A percentile compares a stretch with the other conserved stretches of the same genome.
phyloP scores from a whole-genome alignment of 1,140 invertebrate species.

The Dendroctonus valens region DNA sequence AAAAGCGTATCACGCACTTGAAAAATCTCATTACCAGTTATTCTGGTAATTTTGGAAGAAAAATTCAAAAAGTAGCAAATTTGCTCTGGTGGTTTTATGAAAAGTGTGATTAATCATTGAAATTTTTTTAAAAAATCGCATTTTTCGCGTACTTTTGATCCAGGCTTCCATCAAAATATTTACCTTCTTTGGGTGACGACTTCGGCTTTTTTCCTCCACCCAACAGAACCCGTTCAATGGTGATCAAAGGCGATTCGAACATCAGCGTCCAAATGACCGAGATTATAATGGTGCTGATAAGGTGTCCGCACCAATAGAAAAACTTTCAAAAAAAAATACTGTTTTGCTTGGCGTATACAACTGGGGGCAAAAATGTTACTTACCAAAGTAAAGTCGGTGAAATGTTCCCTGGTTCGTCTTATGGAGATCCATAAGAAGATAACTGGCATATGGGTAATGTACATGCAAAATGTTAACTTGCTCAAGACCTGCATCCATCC shows the following conservation, averaged over 20 bases:
- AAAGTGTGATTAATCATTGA: no score
- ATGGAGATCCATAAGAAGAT: conserved; percentile 13
- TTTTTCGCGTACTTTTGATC: no score
- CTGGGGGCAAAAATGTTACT: background rate
- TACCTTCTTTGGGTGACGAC: no score
- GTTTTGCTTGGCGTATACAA: background rate
- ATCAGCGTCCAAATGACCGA: conserved; percentile 27
- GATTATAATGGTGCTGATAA: conserved; percentile 21
- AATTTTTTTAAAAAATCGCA: no score
- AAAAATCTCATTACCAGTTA: no score
- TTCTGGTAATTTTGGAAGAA: no score
- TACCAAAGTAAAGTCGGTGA: conserved; percentile 30
- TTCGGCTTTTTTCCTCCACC: background rate
- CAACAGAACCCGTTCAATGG: conserved; percentile 20
- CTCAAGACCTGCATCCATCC: conserved; percentile 38
- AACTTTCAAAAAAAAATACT: background rate
- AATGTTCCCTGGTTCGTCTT: conserved; percentile 20
- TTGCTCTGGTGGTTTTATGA: no score
- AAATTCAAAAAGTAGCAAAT: no score
- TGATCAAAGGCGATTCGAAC: conserved; percentile 37
- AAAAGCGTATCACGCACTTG: no score
- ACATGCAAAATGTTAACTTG: conserved; percentile 41
- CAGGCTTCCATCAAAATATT: no score
- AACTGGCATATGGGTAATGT: conserved; percentile 35
- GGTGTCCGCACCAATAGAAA: conserved; percentile 24